Base-by-base conservation (phyloP, 1,140 invertebrate species). In the Subanguina moxae region DNA sequence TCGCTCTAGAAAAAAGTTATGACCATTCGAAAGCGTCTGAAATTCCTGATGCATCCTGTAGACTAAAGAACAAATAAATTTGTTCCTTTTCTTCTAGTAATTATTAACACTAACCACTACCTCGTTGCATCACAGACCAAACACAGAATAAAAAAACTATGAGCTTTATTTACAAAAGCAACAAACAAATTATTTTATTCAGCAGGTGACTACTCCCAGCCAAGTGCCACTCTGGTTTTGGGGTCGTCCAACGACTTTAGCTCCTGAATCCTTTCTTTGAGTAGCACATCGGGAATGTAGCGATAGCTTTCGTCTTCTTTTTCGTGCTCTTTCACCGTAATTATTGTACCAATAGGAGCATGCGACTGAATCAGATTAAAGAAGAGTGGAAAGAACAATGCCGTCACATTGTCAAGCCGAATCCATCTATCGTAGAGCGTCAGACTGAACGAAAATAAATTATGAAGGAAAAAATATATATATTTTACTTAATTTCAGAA, bases 191-290 rank as follows among this genome's bases (percentile, higher is more conserved):
- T 5, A 5, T 3, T 11, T 38, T 5, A 38, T 38, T 5, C 32
- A 38, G 32, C 3, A 38, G 32, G 11, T 38, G 11, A 38, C 32
- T 38, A 38, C 11, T 38, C 32, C 81, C 80, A 81, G 63, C 80
- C 80, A 21, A 81, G 72, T 45, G 68, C 68, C 57, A 70, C 68
- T 43, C 80, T 57, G 25, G 82, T 68, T 46, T 68, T 57, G 1
- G 77, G 76, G 64, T 82, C 74, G 62, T 81, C 80, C 19, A 81
- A 69, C n/a, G 73, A 59, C 28, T 76, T 78, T 11, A 82, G 65
- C 38, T 82, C 80, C 45, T 75, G 74, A 62, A 82, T 77, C 43
- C 72, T 75, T 45, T 78, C 70, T 52, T 79, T 80, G 38, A 81
- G 64, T 17, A 71, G 45, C 13, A 80, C 28, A 64, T 82, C 79